Conservation (phyloP, 2,888 invertebrate genomes). For the Brassicogethes aeneus region DNA sequence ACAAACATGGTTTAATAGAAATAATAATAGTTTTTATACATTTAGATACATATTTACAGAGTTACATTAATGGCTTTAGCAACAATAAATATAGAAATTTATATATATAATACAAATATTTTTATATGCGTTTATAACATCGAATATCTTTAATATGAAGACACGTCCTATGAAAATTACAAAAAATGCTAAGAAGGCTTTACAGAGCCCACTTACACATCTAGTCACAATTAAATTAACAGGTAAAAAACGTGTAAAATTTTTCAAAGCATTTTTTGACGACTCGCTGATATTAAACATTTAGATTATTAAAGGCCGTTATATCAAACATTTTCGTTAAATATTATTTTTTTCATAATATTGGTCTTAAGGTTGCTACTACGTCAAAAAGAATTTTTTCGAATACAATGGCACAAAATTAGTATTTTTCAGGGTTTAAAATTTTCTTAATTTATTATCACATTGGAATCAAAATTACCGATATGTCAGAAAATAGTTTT, state of each 20-base stretch:
- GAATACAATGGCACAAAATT: slow-evolving; percentile 3
- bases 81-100: slow-evolving; percentile 25
- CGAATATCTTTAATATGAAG: too few relatives aligned
- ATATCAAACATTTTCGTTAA: slow-evolving; percentile 14
- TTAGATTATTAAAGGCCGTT: slow-evolving; percentile 11
- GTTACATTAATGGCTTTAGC: slow-evolving; percentile 32
- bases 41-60: slow-evolving; percentile 39
- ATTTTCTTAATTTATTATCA: background rate
- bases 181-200: slow-evolving; percentile 10
- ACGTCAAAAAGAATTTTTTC: slow-evolving; percentile 9
- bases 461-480: too few relatives aligned
- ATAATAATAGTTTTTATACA: slow-evolving; percentile 36
- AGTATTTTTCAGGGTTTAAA: too few relatives aligned
- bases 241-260: slow-evolving; percentile 2
- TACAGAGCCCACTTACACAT: slow-evolving; percentile 4
- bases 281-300: background rate
- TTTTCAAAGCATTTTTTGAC: slow-evolving; percentile 4
- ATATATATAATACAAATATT: slow-evolving; percentile 11
- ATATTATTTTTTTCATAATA: slow-evolving; percentile 11
- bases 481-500: too few relatives aligned
- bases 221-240: background rate
- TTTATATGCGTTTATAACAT: slow-evolving; percentile 7
- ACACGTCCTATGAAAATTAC: slow-evolving; percentile 17
- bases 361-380: slow-evolving; percentile 14
- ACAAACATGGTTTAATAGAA: slow-evolving; percentile 38